Base-by-base conservation (phyloP, 2,113 vertebrate genomes). In the Sminthopsis crassicaudata region DNA sequence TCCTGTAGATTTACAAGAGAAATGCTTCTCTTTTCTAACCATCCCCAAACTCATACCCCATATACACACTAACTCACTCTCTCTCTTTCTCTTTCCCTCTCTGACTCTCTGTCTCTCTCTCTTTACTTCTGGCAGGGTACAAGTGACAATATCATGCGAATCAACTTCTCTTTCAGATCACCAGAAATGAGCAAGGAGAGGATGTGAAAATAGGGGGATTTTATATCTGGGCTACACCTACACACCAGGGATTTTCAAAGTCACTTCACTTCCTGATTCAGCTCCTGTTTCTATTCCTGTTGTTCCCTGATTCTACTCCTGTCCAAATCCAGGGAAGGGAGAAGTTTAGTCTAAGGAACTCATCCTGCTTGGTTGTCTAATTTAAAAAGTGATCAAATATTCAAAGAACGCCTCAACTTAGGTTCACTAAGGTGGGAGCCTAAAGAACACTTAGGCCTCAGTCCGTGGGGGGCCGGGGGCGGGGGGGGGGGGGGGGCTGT, bases 401-500 rank as follows among this genome's bases (percentile, higher is more conserved):
- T 84, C 91, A 92, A 26, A 95, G 95, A 89, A 89, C 55, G 94
- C 91, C 92, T 42, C 94, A 91, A 95, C 95, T 97, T 46, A 57
- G 93, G 91, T 50, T 94, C 93, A 91, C 46, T 25, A 60, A 94
- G 89, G 91, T 88, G 60, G 55, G 95, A 96, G 92, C 91, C 89
- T 89, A 90, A 42, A 95, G 60, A 55, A 50, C 95, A 92, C 95
- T 93, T 52, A 90, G 57, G 92, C 95, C 89, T 90, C 76, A 89
- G 92, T 6, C 53, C 42, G 60, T 88, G 8, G 53, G 94, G 91
- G 9, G 4, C 50, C 50, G 50, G 53, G 95, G 76, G 90, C n/a
- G n/a, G n/a, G n/a, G 8, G 53, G 94, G 91, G 9, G 4, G 50
- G 53, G 95, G 76, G 90, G 60, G 67, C 50, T 91, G 96, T 95